Conservation (phyloP, 2,113 vertebrate genomes). For the Mionectes macconnelli region DNA sequence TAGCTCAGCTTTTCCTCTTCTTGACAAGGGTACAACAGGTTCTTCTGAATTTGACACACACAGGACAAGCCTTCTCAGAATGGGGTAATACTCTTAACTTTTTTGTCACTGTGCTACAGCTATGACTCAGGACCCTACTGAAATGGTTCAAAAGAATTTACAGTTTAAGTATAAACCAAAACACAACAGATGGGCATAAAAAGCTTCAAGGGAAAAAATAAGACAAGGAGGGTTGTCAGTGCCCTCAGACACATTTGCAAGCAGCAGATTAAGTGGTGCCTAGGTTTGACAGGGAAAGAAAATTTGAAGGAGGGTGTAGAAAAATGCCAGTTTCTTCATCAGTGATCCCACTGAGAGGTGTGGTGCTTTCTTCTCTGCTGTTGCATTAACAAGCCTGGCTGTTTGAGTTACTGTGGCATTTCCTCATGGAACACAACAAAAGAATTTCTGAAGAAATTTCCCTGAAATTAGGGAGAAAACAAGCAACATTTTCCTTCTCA, state of each 20-base stretch:
- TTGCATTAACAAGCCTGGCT: neutral
- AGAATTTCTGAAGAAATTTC: neutral
- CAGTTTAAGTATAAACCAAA: neutral
- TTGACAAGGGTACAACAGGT: neutral
- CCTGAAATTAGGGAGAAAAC: neutral
- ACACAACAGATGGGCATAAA: neutral
- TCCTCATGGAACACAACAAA: neutral
- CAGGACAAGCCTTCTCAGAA: neutral
- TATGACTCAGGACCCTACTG: neutral
- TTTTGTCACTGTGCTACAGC: neutral
- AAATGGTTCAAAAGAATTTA: neutral
- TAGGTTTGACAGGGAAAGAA: neutral
- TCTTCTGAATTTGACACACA: neutral
- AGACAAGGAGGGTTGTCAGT: neutral
- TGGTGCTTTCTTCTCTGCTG: neutral
- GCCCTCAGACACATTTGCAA: neutral
- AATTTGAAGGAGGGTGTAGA: neutral
- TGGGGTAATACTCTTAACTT: neutral
- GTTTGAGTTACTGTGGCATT: neutral
- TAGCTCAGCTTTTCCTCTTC: conserved; percentile 10
- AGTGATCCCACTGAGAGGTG: neutral
- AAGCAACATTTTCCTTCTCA: neutral
- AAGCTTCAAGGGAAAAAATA: neutral
- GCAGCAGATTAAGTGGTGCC: neutral
- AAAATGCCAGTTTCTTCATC: neutral